Base-by-base conservation (phyloP, 2,888 invertebrate genomes). In the Cetonia aurata region DNA sequence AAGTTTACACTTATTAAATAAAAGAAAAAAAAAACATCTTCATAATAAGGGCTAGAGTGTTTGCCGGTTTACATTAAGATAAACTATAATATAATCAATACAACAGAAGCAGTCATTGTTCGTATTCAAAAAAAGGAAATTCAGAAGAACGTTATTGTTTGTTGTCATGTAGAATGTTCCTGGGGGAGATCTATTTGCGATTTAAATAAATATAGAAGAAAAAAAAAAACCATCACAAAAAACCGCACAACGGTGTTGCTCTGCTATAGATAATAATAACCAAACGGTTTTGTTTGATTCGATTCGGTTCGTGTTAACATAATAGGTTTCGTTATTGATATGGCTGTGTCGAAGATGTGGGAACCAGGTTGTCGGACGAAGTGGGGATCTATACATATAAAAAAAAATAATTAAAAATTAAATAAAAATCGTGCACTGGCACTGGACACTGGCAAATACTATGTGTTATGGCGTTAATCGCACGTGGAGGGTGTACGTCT, bases 401-500 rank as follows among this genome's bases (percentile, higher is more conserved):
- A 62, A 69, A 62, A 44, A 44, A 69, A 66, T 57, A 46, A 56
- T 13, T 37, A 37, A 37, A 9, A 50, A 53, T 17, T 53, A 52
- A 46, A 70, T 53, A 42, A 71, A 70, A 68, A 42, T 53, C 77
- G 78, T 80, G 82, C 82, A 81, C 82, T 83, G 81, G 81, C 81
- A 81, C 83, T 83, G 82, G 83, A 83, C 82, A 83, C 83, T 81
- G 81, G 83, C 83, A 82, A 82, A 80, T 80, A 78, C 79, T 77
- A 77, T 76, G 77, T 79, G 78, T 78, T 77, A 75, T 73, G 67
- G 71, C 72, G 69, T 66, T 72, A 56, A 50, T 66, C 66, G 66
- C 67, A 59, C 67, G 67, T 52, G 66, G 13, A 67, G 46, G 31
- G 60, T 62, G 48, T 62, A 48, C 50, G 44, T 46, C 25, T 8